These are phyloP conservation scores for Globodera rostochiensis DNA, from an alignment of 1,140 invertebrate species.

Conservation along the genomic window DNA sequence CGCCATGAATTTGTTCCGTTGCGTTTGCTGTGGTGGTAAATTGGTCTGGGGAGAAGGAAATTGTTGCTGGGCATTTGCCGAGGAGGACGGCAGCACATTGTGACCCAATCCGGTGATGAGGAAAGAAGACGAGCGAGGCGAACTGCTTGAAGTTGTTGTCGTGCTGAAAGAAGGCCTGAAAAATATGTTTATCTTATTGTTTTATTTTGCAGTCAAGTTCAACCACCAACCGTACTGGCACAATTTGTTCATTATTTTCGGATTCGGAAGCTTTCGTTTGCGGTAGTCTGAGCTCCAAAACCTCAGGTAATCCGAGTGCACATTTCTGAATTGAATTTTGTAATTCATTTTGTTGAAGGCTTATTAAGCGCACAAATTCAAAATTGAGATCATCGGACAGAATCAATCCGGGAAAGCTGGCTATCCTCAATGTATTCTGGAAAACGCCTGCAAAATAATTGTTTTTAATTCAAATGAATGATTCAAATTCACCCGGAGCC, in stretches of 20 bases:
- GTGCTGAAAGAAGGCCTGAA: too few relatives aligned
- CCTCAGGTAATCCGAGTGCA: constrained; percentile 45
- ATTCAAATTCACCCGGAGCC: background rate
- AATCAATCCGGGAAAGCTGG: constrained; percentile 52
- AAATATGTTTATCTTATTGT: too few relatives aligned
- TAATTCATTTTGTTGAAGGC: background rate
- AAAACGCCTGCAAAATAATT: constrained; percentile 41
- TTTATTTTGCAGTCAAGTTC: too few relatives aligned
- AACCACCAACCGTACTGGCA: background rate
- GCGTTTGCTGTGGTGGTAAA: background rate
- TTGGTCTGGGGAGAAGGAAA: background rate
- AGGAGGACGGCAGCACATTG: too few relatives aligned
- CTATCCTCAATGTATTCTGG: constrained; percentile 51
- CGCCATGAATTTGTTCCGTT: background rate
- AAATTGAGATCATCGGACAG: constrained; percentile 57
- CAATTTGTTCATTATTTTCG: background rate
- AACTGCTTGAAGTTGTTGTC: too few relatives aligned
- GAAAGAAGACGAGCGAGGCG: too few relatives aligned
- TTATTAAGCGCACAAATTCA: constrained; percentile 36
- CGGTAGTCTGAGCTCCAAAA: constrained; percentile 39
- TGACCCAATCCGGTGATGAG: too few relatives aligned
- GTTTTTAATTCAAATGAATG: background rate
- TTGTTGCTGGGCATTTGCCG: too few relatives aligned
- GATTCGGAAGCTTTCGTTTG: constrained; percentile 36
- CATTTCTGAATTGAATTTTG: constrained; percentile 36